Base-by-base conservation (phyloP, 2,797 vertebrate species). In the Dallia pectoralis region DNA sequence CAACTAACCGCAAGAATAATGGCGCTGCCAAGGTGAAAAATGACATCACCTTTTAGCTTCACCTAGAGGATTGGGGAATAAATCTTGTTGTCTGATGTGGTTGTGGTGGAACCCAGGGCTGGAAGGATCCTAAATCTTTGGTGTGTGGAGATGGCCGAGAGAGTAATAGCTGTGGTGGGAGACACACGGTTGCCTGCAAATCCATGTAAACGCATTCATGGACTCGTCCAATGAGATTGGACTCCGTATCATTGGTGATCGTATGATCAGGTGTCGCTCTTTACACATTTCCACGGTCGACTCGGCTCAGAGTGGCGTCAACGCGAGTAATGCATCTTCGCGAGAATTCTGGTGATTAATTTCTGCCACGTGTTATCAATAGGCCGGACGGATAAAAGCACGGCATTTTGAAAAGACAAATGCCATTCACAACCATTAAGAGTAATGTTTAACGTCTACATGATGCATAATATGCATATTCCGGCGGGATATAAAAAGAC, bases 1-100 rank as follows among this genome's bases (percentile, higher is more conserved):
- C 87, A 80, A 84, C 89, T 93, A 93, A 93, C 90, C 88, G 88
- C 84, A 91, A 92, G 93, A 94, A 91, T 92, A 93, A 93, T 93
- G 88, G 86, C 86, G 75, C 90, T 92, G 91, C 89, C 92, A 92
- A 85, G 88, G 89, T 93, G 92, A 94, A 92, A 93, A 93, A 93
- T 90, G 90, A 92, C 89, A 93, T 91, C 89, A 89, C 87, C 85
- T 90, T 90, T 91, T 91, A 91, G 87, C 88, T 90, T 91, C 89
- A 92, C 89, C 89, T 90, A 82, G 86, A 91, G 87, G 91, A 93
- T 91, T 91, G 88, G 90, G 86, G 89, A 85, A 92, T 92, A 90
- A 90, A 93, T 93, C 91, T 91, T 87, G 82, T 82, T 88, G 91
- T 91, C 92, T 88, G 84, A 88, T 85, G 87, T 90, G 88, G 89